Base-by-base conservation (phyloP, 2,797 vertebrate species). In the Microcaecilia unicolor region DNA sequence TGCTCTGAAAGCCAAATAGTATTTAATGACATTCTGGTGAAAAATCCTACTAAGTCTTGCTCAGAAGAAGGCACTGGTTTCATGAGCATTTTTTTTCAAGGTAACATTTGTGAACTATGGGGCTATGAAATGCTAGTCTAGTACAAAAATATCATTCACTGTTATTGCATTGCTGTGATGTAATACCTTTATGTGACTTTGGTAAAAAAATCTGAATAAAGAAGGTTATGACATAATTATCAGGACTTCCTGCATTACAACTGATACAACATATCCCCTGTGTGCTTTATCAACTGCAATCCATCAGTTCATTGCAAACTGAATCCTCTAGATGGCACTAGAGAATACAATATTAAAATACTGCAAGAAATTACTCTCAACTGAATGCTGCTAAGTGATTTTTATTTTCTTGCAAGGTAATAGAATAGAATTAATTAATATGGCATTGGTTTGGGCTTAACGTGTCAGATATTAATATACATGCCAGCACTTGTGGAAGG, bases 281-380 rank as follows among this genome's bases (percentile, higher is more conserved):
- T 51, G 22, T 27, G 49, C 21, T 61, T 54, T 55, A 37, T 36
- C 35, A 6, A 20, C 37, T 25, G 28, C 60, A 22, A n/a, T n/a
- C n/a, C n/a, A n/a, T n/a, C 28, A 5, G 4, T n/a, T n/a, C n/a
- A n/a, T n/a, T 47, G 32, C 47, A 42, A 32, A 58, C 31, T 24
- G 69, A 64, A 62, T 71, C 80, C 80, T 63, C 80, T 83, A 82
- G 80, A 69, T 83, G 80, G 80, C 76, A 72, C 64, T 76, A 72
- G 54, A 80, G 80, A 78, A 83, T 71, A 51, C 44, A 24, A 7
- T 50, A 73, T 80, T 63, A 58, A 70, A 65, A 37, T 48, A 30
- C 41, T 55, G 70, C 58, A 35, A 64, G 37, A 48, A 65, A 41
- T n/a, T 58, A 39, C 13, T 36, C 28, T 31, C 69, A 47, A 64